Evolutionary conservation across 2,113 vertebrate genomes (phyloP), one percentile per base, ranked within the genome.

Genomic region (Romanogobio albipinnatus): DNA sequence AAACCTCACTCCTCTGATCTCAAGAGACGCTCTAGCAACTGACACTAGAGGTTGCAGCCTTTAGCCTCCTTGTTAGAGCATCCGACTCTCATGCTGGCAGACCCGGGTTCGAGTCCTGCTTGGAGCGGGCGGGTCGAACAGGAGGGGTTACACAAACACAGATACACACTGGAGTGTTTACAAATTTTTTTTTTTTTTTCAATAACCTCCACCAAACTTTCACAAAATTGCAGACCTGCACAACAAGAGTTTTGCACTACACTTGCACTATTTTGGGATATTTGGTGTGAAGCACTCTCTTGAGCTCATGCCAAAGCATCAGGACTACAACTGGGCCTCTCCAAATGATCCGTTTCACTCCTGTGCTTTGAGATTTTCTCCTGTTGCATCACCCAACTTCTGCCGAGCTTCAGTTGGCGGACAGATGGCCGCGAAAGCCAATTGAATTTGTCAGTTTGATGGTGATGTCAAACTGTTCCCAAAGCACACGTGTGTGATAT

Each of bases 381-480:
- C 14, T 29, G 73, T 76, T 76, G 45, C 47, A 76, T 76, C 73
- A 53, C 47, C 24, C 24, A 33, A 29, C 73, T 75, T 75, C 11
- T 75, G 73, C n/a, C 29, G 47, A 51, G 73, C 73, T 75, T 29
- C 73, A 75, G 45, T 75, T 75, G 73, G 73, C 47, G 3, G 13
- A 51, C 73, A 75, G 73, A 53, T 76, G 73, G 47, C 47, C 47
- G 13, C 53, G 47, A 76, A 76, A 76, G 24, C 73, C 66, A 53
- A 19, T 33, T 76, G 24, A 53, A 53, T 29, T 29, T 76, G 73
- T 75, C 47, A 51, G 73, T 53, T 76, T 76, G 47, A 53, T 76
- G 24, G 47, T 33, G 19, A 22, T 70, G 36, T 70, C 66, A 70
- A 70, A 70, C 66, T 70, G 47, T 76, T 76, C 73, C 9, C 47